Evolutionary conservation across 2,113 vertebrate genomes (phyloP).

Genomic region (Scytalopus superciliaris): DNA sequence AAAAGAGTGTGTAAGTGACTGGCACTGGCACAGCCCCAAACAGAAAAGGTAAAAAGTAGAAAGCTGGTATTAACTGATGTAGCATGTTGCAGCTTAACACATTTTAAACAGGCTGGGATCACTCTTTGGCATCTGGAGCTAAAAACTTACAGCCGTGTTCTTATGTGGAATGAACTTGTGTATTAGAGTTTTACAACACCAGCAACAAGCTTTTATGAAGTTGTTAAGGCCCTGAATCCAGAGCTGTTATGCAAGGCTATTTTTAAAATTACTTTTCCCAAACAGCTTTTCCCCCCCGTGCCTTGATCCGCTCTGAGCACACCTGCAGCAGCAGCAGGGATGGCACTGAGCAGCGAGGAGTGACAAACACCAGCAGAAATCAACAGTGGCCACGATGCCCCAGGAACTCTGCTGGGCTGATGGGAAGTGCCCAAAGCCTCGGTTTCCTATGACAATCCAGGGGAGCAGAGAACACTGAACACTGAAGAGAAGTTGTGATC

Average conservation of each 20-base stretch:
- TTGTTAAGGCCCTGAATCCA: conserved; percentile 49
- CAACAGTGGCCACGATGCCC: not conserved
- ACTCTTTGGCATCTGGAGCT: conserved; percentile 44
- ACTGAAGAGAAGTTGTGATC: not conserved
- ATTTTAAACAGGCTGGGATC: conserved; percentile 51
- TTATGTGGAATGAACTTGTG: conserved; percentile 51
- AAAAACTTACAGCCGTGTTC: conserved; percentile 49
- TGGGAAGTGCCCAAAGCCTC: not conserved
- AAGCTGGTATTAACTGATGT: conserved; percentile 27
- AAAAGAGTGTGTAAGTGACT: conserved; percentile 43
- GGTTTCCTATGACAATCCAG: not conserved
- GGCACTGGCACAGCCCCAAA: conserved; percentile 34
- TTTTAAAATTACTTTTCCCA: not conserved
- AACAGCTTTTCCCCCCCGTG: not conserved
- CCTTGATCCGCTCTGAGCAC: not conserved
- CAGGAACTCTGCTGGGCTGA: not conserved
- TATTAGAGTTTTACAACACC: conserved; percentile 55
- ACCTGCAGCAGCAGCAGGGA: not conserved
- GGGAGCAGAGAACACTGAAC: not conserved
- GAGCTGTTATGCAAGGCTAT: not conserved
- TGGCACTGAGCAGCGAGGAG: not conserved
- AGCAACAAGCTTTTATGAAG: conserved; percentile 62
- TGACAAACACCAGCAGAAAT: not conserved
- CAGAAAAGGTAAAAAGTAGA: conserved; percentile 40
- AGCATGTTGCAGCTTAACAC: conserved; percentile 52